A percentile compares a stretch with the other conserved stretches of the same genome.
These are phyloP conservation scores for Myotis brandtii DNA, from an alignment of 2,113 vertebrate genomes.

Conservation along the genomic window DNA sequence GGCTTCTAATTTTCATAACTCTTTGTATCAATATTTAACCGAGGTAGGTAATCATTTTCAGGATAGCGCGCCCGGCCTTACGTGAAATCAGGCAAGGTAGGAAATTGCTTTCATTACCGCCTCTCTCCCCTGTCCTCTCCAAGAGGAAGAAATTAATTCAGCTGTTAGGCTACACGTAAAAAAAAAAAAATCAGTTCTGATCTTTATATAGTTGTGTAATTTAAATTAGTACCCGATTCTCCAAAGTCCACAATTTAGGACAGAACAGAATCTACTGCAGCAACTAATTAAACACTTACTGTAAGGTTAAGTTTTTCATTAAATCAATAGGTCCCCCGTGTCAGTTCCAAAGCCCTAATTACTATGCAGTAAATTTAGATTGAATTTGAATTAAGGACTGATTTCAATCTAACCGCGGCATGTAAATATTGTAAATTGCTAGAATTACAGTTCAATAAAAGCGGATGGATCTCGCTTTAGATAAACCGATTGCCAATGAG, in stretches of 20 bases:
- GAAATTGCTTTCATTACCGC: slow-evolving; percentile 78
- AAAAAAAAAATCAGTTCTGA: slow-evolving; percentile 84
- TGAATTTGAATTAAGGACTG: slow-evolving; percentile 93
- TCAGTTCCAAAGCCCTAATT: slow-evolving; percentile 92
- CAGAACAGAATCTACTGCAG: slow-evolving; percentile 86
- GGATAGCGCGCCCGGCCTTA: slow-evolving; percentile 46
- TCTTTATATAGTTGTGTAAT: slow-evolving; percentile 88
- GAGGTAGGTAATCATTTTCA: slow-evolving; percentile 71
- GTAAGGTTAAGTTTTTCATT: slow-evolving; percentile 93
- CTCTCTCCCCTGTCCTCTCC: slow-evolving; percentile 81
- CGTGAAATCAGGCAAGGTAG: slow-evolving; percentile 73
- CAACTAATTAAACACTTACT: slow-evolving; percentile 93
- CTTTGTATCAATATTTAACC: slow-evolving; percentile 80
- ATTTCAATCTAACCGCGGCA: slow-evolving; percentile 90
- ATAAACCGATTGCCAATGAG: slow-evolving; percentile 88
- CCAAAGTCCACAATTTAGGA: slow-evolving; percentile 90
- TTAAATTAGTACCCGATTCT: slow-evolving; percentile 90
- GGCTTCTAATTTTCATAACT: slow-evolving; percentile 70
- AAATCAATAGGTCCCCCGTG: slow-evolving; percentile 92
- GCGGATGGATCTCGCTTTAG: slow-evolving; percentile 89
- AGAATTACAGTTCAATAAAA: slow-evolving; percentile 94
- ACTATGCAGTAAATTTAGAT: slow-evolving; percentile 92
- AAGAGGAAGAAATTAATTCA: slow-evolving; percentile 84
- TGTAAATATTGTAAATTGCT: slow-evolving; percentile 92
- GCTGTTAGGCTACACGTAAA: slow-evolving; percentile 82